A percentile compares a stretch with the other conserved stretches of the same genome.
Conservation (phyloP, 2,113 vertebrate species). For the Pteruthius melanotis region DNA sequence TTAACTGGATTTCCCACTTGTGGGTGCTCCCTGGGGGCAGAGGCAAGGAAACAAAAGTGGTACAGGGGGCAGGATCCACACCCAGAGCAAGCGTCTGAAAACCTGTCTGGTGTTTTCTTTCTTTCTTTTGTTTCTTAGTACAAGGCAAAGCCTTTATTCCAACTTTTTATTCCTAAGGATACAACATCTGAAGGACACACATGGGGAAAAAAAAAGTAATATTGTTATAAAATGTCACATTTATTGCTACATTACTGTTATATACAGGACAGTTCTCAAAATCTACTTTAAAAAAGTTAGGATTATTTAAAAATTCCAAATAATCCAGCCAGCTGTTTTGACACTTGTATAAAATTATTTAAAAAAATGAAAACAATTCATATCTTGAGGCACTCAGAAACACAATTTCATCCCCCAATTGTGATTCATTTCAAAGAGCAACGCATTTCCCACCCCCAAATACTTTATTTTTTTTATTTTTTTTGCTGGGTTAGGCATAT, state of each 20-base stretch:
- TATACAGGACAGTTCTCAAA: slow-evolving; percentile 88
- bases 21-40: not conserved
- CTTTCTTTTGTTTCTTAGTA: not conserved
- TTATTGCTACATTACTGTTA: slow-evolving; percentile 98
- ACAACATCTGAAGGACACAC: slow-evolving; percentile 85
- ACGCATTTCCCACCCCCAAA: slow-evolving; percentile 38
- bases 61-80: not conserved
- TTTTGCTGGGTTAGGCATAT: slow-evolving; percentile 65
- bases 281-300: slow-evolving; percentile 86
- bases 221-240: slow-evolving; percentile 93
- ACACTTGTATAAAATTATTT: slow-evolving; percentile 77
- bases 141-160: slow-evolving; percentile 61
- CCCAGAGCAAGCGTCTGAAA: not conserved
- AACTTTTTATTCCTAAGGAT: slow-evolving; percentile 67
- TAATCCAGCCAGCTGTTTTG: slow-evolving; percentile 82
- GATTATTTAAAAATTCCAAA: slow-evolving; percentile 78
- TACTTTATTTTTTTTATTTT: not conserved
- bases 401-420: slow-evolving; percentile 67
- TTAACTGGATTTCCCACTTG: not conserved
- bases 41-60: not conserved
- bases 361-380: slow-evolving; percentile 67
- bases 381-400: slow-evolving; percentile 77
- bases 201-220: slow-evolving; percentile 75
- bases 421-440: slow-evolving; percentile 56
- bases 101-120: not conserved